Percentiles rank a stretch among this genome's conserved stretches.
Evolutionary conservation across 2,888 invertebrate genomes (phyloP).

Genomic region (Sminthurides aquaticus): DNA sequence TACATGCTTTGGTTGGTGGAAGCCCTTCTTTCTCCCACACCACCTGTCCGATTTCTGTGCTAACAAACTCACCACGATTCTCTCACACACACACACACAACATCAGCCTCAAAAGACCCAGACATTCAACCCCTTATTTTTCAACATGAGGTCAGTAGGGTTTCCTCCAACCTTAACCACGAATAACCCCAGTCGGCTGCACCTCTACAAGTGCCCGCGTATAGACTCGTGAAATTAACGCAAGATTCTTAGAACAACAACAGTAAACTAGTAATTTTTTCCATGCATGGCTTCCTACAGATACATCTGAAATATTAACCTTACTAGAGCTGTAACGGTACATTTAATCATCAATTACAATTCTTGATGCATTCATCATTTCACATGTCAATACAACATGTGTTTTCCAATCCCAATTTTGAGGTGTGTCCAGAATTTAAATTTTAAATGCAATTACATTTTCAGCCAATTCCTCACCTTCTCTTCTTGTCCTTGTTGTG

Average conservation of each 20-base stretch:
- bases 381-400: background rate
- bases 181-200: too few relatives aligned
- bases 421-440: background rate
- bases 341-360: background rate
- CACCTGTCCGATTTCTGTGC: background rate
- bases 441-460: too few relatives aligned
- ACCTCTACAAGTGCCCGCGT: too few relatives aligned
- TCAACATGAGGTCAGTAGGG: background rate
- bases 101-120: background rate
- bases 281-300: too few relatives aligned
- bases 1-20: too few relatives aligned
- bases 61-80: background rate
- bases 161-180: background rate
- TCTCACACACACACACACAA: background rate
- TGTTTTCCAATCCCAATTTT: background rate
- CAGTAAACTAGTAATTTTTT: too few relatives aligned
- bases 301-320: too few relatives aligned
- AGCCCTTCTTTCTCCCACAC: background rate
- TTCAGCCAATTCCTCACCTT: too few relatives aligned
- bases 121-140: background rate
- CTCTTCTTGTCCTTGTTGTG: too few relatives aligned
- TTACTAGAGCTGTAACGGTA: background rate
- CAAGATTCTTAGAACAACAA: too few relatives aligned
- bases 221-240: too few relatives aligned
- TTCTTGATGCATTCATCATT: background rate